Conservation (phyloP, 2,113 vertebrate genomes). For the Lasiurus borealis region DNA sequence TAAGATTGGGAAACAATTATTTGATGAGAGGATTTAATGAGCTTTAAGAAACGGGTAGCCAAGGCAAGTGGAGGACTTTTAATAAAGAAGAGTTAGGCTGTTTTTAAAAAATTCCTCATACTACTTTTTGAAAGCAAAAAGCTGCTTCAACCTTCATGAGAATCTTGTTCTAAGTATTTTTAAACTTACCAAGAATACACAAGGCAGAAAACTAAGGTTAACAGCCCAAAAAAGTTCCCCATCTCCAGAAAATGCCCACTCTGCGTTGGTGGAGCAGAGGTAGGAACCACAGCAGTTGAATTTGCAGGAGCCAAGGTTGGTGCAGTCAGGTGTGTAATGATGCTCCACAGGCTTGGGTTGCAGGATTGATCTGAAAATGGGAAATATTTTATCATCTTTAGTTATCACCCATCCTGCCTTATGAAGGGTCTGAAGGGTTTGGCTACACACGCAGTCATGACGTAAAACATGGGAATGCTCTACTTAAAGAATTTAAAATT, state of each 20-base stretch:
- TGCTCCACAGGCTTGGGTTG: conserved; percentile 93
- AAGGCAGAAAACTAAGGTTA: conserved; percentile 94
- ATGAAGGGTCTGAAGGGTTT: background rate
- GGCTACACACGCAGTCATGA: background rate
- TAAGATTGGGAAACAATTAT: background rate
- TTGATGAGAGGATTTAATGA: conserved; percentile 22
- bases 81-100: background rate
- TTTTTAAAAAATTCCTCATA: background rate
- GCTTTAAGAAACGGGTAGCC: background rate
- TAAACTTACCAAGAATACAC: conserved; percentile 94
- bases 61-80: background rate
- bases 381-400: background rate
- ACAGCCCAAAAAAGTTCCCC: conserved; percentile 88
- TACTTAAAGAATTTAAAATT: background rate
- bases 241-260: conserved; percentile 90
- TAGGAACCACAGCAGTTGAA: conserved; percentile 80
- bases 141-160: background rate
- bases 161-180: conserved; percentile 9
- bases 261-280: conserved; percentile 80
- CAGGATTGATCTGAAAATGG: conserved; percentile 90
- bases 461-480: background rate
- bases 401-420: background rate
- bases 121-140: conserved; percentile 18
- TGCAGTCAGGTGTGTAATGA: conserved; percentile 89
- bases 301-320: conserved; percentile 88